A percentile compares a stretch with the other conserved stretches of the same genome.
Conservation (phyloP, 2,888 invertebrate genomes). For the Pantelozetes paolii region DNA sequence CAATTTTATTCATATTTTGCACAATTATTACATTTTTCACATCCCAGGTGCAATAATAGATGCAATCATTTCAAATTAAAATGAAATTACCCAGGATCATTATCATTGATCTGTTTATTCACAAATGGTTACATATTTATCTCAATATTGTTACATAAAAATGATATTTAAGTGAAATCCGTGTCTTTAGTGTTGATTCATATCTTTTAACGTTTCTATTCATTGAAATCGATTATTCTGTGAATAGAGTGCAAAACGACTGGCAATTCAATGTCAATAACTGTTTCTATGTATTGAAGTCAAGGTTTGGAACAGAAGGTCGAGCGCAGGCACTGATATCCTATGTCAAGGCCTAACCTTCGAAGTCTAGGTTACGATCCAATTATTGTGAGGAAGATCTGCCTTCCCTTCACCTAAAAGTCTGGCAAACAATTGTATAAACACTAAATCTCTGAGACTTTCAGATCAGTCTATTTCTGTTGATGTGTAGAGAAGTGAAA, state of each 20-base stretch:
- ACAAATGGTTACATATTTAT: too few species aligned
- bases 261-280: background rate
- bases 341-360: slow-evolving; percentile 27
- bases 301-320: background rate
- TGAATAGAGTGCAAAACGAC: background rate
- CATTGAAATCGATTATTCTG: background rate
- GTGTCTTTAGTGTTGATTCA: too few species aligned
- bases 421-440: slow-evolving; percentile 15
- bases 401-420: slow-evolving; percentile 22
- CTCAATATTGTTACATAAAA: too few species aligned
- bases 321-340: background rate
- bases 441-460: background rate
- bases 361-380: slow-evolving; percentile 25
- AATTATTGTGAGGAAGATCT: slow-evolving; percentile 22
- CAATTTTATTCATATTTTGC: too few species aligned
- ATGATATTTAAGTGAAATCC: too few species aligned
- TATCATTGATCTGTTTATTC: background rate
- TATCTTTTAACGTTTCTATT: too few species aligned
- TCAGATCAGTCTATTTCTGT: background rate
- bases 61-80: too few species aligned
- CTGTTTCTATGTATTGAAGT: background rate
- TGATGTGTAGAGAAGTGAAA: background rate
- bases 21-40: too few species aligned
- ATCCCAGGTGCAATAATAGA: too few species aligned
- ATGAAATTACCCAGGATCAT: too few species aligned